Conservation (phyloP, 2,113 vertebrate species). For the Rhinopithecus roxellana region DNA sequence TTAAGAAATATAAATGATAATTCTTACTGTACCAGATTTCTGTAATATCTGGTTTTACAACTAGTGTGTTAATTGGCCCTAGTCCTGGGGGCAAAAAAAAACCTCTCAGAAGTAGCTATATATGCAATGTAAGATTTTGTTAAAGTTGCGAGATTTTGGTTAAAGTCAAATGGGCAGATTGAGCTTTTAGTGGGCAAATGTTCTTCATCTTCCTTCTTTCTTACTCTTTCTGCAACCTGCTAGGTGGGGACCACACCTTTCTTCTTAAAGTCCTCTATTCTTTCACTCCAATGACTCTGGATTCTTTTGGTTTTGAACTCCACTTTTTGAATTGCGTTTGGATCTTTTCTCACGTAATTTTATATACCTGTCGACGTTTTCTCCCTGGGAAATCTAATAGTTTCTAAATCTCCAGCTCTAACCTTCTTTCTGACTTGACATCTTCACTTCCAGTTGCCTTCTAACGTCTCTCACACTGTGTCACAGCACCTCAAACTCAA, state of each 20-base stretch:
- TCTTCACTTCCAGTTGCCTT: not conserved
- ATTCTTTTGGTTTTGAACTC: not conserved
- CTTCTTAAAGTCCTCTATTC: not conserved
- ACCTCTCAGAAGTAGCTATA: not conserved
- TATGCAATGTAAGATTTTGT: not conserved
- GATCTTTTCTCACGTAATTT: not conserved
- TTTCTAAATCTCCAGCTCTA: not conserved
- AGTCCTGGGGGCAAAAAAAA: not conserved
- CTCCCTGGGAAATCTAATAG: not conserved
- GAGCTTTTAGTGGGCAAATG: not conserved
- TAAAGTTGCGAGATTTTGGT: not conserved
- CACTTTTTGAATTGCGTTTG: not conserved
- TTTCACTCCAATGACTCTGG: not conserved
- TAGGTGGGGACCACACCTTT: not conserved
- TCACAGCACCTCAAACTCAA: not conserved
- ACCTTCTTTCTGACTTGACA: not conserved
- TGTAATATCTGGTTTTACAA: constrained; percentile 26
- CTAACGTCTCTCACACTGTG: not conserved
- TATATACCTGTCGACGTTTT: not conserved
- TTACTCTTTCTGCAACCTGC: not conserved
- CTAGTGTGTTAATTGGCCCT: constrained; percentile 12
- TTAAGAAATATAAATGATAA: not conserved
- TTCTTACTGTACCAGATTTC: not conserved
- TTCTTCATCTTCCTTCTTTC: not conserved
- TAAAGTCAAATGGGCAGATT: not conserved